Conservation (phyloP, 2,888 invertebrate species). For the Dysmachus trigonus region DNA sequence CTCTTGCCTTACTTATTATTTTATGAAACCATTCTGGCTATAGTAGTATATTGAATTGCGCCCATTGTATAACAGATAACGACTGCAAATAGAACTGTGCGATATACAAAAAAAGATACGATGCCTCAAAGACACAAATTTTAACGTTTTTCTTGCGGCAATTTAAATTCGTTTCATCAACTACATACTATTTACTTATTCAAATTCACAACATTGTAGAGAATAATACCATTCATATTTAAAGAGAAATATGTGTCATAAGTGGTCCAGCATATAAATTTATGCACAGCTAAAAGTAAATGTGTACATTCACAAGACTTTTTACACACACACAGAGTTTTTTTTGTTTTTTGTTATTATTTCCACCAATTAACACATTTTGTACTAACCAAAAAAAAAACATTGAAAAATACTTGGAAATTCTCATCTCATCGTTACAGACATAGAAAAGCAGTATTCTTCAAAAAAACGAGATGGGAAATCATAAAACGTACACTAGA, state of each 20-base stretch:
- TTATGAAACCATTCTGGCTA: background rate
- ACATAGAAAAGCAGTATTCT: conserved; percentile 23
- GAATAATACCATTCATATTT: background rate
- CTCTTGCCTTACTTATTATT: background rate
- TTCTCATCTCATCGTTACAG: conserved; percentile 13
- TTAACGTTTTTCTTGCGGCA: background rate
- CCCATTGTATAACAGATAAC: background rate
- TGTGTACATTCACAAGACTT: background rate
- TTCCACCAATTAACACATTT: background rate
- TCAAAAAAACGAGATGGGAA: conserved; percentile 15
- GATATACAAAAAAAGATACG: background rate
- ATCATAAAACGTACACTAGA: background rate
- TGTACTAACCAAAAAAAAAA: background rate
- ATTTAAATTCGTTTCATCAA: background rate
- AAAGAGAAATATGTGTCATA: background rate
- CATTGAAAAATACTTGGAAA: conserved; percentile 6
- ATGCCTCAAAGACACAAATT: background rate
- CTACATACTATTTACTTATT: background rate
- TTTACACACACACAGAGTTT: background rate
- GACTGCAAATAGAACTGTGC: background rate
- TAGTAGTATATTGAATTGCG: background rate
- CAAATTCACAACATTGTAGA: background rate
- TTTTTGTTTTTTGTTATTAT: background rate
- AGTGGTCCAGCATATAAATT: background rate
- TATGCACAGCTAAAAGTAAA: background rate